phyloP scores from a whole-genome alignment of 2,797 vertebrate species.

The Sebastes baramenuke region DNA sequence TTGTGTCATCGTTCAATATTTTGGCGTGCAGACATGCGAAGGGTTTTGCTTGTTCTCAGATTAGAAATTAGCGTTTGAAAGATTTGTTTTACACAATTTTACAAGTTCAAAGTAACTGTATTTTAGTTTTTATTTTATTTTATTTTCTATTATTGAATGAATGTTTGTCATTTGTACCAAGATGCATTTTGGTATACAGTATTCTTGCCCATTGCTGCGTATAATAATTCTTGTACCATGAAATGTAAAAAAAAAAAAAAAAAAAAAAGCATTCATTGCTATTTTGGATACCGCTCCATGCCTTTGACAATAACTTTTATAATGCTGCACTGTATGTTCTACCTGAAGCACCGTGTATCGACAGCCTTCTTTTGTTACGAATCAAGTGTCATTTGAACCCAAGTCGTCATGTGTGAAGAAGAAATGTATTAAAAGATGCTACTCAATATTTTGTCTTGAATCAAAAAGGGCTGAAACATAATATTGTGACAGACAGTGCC shows the following conservation, averaged over 20 bases:
- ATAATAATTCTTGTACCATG: conserved; percentile 75
- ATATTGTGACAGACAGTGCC: conserved; percentile 61
- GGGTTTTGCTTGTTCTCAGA: conserved; percentile 41
- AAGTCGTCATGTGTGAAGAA: conserved; percentile 42
- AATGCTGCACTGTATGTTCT: conserved; percentile 50
- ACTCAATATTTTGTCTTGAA: conserved; percentile 45
- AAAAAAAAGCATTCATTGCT: conserved; percentile 76
- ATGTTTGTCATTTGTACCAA: conserved; percentile 32
- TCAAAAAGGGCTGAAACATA: conserved; percentile 41
- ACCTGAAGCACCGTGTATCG: conserved; percentile 45
- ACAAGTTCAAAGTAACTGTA: conserved; percentile 43
- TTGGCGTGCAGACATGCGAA: background rate
- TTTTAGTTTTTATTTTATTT: conserved; percentile 53
- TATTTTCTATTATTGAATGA: conserved; percentile 35
- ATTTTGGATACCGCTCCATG: conserved; percentile 51
- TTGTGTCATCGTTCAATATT: conserved; percentile 3
- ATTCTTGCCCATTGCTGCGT: conserved; percentile 39
- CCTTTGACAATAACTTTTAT: conserved; percentile 48
- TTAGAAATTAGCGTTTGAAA: conserved; percentile 48
- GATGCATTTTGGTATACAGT: conserved; percentile 44
- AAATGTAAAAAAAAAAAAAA: conserved; percentile 65
- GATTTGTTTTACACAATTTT: conserved; percentile 60
- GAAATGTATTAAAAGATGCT: conserved; percentile 44
- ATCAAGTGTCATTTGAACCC: conserved; percentile 39
- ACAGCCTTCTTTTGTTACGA: conserved; percentile 27